These are phyloP conservation scores for Brachycybe producta DNA, from an alignment of 2,888 invertebrate genomes.

Conservation along the genomic window DNA sequence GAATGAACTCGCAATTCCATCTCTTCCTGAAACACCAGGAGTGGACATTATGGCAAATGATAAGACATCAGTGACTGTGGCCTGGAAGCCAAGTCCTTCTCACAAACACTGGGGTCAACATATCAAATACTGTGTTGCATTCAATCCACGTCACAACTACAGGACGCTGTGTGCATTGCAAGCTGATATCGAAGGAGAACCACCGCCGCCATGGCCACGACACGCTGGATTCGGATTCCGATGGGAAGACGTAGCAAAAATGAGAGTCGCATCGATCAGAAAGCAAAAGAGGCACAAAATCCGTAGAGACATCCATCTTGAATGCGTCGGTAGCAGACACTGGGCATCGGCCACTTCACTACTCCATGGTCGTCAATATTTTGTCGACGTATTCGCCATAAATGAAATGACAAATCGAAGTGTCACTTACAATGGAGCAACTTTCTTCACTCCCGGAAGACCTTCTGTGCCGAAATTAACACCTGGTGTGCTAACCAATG, in stretches of 20 bases:
- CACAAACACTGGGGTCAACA: constrained; percentile 17
- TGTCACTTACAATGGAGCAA: constrained; percentile 39
- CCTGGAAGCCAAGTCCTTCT: constrained; percentile 26
- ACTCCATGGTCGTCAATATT: constrained; percentile 39
- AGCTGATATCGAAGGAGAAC: constrained; percentile 30
- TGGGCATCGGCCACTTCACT: constrained; percentile 40
- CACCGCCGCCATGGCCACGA: constrained; percentile 24
- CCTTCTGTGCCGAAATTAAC: neutral
- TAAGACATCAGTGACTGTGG: constrained; percentile 13
- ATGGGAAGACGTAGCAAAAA: constrained; percentile 23
- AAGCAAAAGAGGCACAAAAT: constrained; percentile 14
- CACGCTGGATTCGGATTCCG: constrained; percentile 29
- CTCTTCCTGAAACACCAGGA: constrained; percentile 20
- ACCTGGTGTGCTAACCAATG: constrained; percentile 5
- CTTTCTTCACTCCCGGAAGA: constrained; percentile 21
- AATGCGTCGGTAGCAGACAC: constrained; percentile 40
- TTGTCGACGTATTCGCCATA: constrained; percentile 43
- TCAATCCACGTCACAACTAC: constrained; percentile 38
- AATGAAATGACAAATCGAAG: constrained; percentile 41
- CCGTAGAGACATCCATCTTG: constrained; percentile 30
- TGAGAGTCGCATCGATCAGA: constrained; percentile 18
- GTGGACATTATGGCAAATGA: constrained; percentile 17
- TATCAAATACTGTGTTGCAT: constrained; percentile 40
- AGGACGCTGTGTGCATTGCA: constrained; percentile 40
- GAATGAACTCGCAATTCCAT: constrained; percentile 24